A percentile compares a stretch with the other conserved stretches of the same genome.
phyloP scores from a whole-genome alignment of 2,888 invertebrate species.

The Dendrolimus houi region DNA sequence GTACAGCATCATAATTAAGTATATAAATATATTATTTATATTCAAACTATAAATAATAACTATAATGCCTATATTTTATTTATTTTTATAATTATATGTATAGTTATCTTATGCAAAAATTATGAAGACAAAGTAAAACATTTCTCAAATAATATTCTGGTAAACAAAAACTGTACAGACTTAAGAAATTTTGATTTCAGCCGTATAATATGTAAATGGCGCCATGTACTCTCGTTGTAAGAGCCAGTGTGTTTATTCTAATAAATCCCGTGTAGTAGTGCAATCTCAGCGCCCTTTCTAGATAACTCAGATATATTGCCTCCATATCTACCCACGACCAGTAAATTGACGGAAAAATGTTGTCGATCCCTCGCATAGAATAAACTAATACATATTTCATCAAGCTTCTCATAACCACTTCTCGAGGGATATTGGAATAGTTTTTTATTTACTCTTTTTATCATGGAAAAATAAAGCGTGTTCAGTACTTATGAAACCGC shows the following conservation, averaged over 20 bases:
- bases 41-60: too few species aligned
- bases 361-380: conserved; percentile 42
- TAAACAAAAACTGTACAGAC: conserved; percentile 5
- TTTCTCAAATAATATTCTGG: neutral
- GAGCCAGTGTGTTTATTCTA: conserved; percentile 24
- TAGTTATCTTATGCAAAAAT: too few species aligned
- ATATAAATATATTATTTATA: too few species aligned
- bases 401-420: conserved; percentile 25
- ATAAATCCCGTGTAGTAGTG: conserved; percentile 44
- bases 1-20: too few species aligned
- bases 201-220: conserved; percentile 23
- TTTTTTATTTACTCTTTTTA: neutral
- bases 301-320: conserved; percentile 56
- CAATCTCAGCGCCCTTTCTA: conserved; percentile 50
- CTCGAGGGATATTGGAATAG: conserved; percentile 1
- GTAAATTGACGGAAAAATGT: conserved; percentile 54
- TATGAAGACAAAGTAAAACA: neutral
- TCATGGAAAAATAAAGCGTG: neutral
- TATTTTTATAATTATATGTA: too few species aligned
- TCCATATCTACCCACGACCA: conserved; percentile 42
- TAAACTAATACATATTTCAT: conserved; percentile 53
- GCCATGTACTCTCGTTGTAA: conserved; percentile 15
- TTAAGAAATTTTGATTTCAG: conserved; percentile 22
- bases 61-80: too few species aligned
- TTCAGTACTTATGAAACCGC: neutral